A percentile compares a stretch with the other conserved stretches of the same genome.
phyloP scores from a whole-genome alignment of 2,888 invertebrate genomes.

The Meiosimyza platycephala region DNA sequence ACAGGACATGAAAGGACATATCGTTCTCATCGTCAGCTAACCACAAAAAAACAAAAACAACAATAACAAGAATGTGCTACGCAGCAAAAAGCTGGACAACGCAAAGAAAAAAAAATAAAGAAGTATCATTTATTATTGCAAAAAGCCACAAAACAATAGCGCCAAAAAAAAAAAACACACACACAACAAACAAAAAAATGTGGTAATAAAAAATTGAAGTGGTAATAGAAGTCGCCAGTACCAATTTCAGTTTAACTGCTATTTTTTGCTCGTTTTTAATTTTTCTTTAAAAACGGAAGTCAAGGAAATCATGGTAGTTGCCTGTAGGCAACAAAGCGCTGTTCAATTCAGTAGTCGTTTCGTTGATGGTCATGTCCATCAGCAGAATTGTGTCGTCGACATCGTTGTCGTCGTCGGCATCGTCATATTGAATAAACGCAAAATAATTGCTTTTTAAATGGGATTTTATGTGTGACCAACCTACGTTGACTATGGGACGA shows the following conservation, averaged over 20 bases:
- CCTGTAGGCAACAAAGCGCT: not conserved
- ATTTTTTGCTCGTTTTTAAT: too few relatives aligned
- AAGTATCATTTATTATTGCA: too few relatives aligned
- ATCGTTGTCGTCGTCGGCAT: conserved; percentile 20
- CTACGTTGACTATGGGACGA: not conserved
- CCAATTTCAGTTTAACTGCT: too few relatives aligned
- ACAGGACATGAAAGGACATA: too few relatives aligned
- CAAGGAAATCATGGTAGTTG: not conserved
- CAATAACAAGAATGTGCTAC: conserved; percentile 11
- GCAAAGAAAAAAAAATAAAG: too few relatives aligned
- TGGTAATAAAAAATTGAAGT: too few relatives aligned
- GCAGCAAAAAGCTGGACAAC: too few relatives aligned
- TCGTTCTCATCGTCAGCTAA: not conserved
- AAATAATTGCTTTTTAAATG: conserved; percentile 57
- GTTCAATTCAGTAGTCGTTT: not conserved
- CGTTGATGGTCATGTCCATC: not conserved
- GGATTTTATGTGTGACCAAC: conserved; percentile 43
- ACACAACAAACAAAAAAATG: too few relatives aligned
- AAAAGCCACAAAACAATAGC: too few relatives aligned
- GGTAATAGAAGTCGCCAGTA: too few relatives aligned
- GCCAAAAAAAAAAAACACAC: too few relatives aligned
- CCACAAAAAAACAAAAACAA: conserved; percentile 14
- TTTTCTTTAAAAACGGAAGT: not conserved
- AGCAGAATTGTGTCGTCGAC: not conserved
- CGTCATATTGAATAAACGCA: conserved; percentile 53